These are phyloP conservation scores for Cydia strobilella DNA, from an alignment of 1,140 invertebrate genomes.

Conservation along the genomic window DNA sequence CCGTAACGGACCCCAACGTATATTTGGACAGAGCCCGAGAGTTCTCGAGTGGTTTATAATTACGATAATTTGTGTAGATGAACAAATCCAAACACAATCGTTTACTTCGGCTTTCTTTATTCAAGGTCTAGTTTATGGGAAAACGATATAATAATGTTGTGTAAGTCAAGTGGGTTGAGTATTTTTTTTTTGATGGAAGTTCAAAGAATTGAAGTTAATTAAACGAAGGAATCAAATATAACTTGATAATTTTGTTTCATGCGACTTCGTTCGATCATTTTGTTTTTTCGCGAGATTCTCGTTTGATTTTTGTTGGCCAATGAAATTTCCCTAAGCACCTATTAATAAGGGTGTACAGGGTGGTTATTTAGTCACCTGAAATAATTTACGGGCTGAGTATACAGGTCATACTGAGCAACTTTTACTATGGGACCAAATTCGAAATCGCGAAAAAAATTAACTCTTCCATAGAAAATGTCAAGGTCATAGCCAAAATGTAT, in stretches of 20 bases:
- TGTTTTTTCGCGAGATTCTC: background rate
- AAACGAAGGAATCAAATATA: background rate
- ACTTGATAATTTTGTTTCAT: background rate
- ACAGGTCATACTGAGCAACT: no score
- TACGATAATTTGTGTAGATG: slow-evolving; percentile 78
- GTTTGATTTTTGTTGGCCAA: background rate
- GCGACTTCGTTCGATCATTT: background rate
- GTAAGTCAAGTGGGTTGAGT: background rate
- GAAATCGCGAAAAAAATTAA: no score
- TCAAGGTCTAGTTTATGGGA: slow-evolving; percentile 25
- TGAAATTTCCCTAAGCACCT: background rate
- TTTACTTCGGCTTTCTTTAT: slow-evolving; percentile 7
- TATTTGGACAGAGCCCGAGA: slow-evolving; percentile 79
- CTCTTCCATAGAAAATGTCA: no score
- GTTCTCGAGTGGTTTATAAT: slow-evolving; percentile 77
- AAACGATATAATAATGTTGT: slow-evolving; percentile 17
- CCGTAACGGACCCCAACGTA: slow-evolving; percentile 78
- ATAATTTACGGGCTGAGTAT: no score
- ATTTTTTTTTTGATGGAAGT: background rate
- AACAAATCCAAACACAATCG: slow-evolving; percentile 53
- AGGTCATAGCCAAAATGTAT: no score
- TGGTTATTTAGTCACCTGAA: no score
- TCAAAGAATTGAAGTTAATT: background rate
- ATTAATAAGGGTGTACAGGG: no score
- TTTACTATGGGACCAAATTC: no score